These are phyloP conservation scores for Trilocha varians DNA, from an alignment of 2,888 invertebrate genomes.

Conservation along the genomic window DNA sequence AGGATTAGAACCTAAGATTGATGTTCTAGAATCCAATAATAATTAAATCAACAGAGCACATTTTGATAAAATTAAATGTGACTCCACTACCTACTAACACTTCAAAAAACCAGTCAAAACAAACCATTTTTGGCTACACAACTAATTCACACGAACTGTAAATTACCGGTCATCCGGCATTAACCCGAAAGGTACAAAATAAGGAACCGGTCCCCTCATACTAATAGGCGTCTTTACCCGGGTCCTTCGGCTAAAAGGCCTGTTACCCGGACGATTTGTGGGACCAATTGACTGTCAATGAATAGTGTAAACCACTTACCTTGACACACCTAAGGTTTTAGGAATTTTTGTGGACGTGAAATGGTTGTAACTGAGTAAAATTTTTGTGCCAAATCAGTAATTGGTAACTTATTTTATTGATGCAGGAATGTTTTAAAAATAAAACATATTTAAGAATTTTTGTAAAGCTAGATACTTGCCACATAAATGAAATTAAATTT, in stretches of 20 bases:
- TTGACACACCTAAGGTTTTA: background rate
- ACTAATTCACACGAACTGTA: background rate
- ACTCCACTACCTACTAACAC: too few species aligned
- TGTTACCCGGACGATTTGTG: constrained; percentile 50
- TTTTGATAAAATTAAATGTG: too few species aligned
- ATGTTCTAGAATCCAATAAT: too few species aligned
- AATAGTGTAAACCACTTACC: constrained; percentile 24
- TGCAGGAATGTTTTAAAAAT: too few species aligned
- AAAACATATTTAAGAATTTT: too few species aligned
- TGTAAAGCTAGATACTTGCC: too few species aligned
- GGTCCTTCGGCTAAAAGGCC: constrained; percentile 35
- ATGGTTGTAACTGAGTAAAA: background rate
- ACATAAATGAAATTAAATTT: too few species aligned
- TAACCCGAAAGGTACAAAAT: background rate
- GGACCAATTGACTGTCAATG: constrained; percentile 62
- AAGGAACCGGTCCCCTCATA: constrained; percentile 1
- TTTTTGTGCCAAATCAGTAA: background rate
- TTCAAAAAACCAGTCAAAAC: too few species aligned
- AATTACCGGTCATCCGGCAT: constrained; percentile 2
- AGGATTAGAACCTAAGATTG: too few species aligned
- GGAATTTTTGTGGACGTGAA: background rate
- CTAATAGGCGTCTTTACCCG: constrained; percentile 9
- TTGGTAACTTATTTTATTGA: too few species aligned
- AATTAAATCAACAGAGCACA: too few species aligned
- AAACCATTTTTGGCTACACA: background rate